Evolutionary conservation across 2,797 vertebrate species (phyloP), one percentile per base, ranked within the genome.

Genomic region (Tinamus major): DNA sequence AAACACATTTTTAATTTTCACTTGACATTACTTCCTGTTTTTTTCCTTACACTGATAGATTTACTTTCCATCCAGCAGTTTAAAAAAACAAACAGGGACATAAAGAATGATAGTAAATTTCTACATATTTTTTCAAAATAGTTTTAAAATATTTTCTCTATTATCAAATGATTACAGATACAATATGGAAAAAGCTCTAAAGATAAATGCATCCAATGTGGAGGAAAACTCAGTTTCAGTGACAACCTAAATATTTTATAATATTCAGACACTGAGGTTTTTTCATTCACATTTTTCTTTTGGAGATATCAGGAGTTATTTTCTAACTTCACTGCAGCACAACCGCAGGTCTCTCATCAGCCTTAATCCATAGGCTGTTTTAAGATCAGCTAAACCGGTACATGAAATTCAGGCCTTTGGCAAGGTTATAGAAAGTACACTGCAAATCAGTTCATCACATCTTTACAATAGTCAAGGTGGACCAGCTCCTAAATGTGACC

Each of bases 401-500:
- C 3, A 4, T 58, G 49, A 83, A 68, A 21, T 80, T 39, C 31
- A 83, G 24, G 6, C 4, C 59, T 92, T 81, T n/a, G n/a, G 35
- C n/a, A 72, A 3, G 9, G 41, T 37, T 63, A 14, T 5, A 53
- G 20, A 21, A 49, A 72, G 17, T 58, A 14, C 16, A 10, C 3
- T 74, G 27, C 59, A 33, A 62, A n/a, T 56, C 41, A 61, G 7
- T 75, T 86, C n/a, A 4, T 78, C 26, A 3, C 19, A 56, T 17
- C 33, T 88, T 71, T 77, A 10, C 55, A 42, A 31, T 29, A 68
- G 8, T 42, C 44, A 61, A 19, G 1, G 9, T 79, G 35, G 35
- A 55, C 16, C 8, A 3, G 1, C 12, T 62, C 6, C n/a, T 71
- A 0, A 41, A 15, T 13, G 24, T 19, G 48, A 18, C 23, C 51